phyloP scores from a whole-genome alignment of 2,888 invertebrate species.

The Eupithecia dodoneata region DNA sequence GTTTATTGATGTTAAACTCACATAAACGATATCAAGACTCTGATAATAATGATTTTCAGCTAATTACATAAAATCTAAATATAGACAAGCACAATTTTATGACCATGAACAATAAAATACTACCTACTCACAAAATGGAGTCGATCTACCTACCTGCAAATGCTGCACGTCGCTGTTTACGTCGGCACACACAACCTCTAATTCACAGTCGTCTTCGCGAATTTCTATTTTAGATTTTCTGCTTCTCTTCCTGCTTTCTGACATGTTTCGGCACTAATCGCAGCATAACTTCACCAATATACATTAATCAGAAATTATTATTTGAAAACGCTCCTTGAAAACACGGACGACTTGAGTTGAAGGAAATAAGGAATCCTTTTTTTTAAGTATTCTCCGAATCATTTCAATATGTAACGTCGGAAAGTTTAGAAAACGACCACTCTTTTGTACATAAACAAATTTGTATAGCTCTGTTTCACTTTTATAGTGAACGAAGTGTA shows the following conservation, averaged over 20 bases:
- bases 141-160: conserved; percentile 38
- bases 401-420: background rate
- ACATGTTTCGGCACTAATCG: conserved; percentile 27
- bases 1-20: background rate
- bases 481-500: background rate
- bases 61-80: conserved; percentile 7
- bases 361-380: background rate
- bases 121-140: conserved; percentile 39
- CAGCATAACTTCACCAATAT: conserved; percentile 15
- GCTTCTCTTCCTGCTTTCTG: conserved; percentile 32
- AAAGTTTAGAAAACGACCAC: background rate
- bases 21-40: background rate
- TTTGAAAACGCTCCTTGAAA: background rate
- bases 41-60: background rate
- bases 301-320: background rate
- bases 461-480: background rate
- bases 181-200: conserved; percentile 24
- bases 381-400: too few species aligned
- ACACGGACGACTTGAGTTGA: background rate
- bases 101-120: conserved; percentile 7
- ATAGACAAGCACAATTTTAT: background rate
- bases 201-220: conserved; percentile 27
- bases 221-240: conserved; percentile 40
- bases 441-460: background rate
- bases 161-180: conserved; percentile 8